Percentiles rank a stretch among this genome's conserved stretches.
These are phyloP conservation scores for Solea solea DNA, from an alignment of 2,113 vertebrate species.

Conservation along the genomic window DNA sequence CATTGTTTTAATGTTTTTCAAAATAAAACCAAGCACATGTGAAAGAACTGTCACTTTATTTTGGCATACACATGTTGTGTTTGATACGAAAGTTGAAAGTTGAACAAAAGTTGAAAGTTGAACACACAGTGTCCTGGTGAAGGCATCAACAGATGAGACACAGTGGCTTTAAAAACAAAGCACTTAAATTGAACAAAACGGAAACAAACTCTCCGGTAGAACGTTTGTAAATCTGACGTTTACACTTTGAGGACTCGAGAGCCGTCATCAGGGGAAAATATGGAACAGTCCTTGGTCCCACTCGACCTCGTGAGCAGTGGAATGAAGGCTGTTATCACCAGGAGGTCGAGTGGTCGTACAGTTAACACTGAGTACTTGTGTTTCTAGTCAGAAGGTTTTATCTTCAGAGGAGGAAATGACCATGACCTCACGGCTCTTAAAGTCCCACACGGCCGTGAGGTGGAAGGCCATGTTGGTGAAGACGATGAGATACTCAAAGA, in stretches of 20 bases:
- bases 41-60: slow-evolving; percentile 38
- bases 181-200: not conserved
- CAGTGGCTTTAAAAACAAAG: slow-evolving; percentile 12
- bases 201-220: slow-evolving; percentile 2
- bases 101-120: not conserved
- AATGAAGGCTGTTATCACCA: slow-evolving; percentile 12
- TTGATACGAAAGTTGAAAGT: slow-evolving; percentile 9
- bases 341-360: not conserved
- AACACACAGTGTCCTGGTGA: slow-evolving; percentile 4
- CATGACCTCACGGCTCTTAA: slow-evolving; percentile 90
- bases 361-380: slow-evolving; percentile 4
- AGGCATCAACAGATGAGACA: slow-evolving; percentile 36
- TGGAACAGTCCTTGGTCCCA: slow-evolving; percentile 54
- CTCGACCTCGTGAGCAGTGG: slow-evolving; percentile 22
- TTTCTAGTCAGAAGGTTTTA: slow-evolving; percentile 87
- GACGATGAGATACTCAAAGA: slow-evolving; percentile 95
- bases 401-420: slow-evolving; percentile 87
- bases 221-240: slow-evolving; percentile 19
- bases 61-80: slow-evolving; percentile 27
- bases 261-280: slow-evolving; percentile 43
- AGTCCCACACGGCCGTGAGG: slow-evolving; percentile 96
- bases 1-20: not conserved
- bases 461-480: slow-evolving; percentile 98
- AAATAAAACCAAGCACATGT: slow-evolving; percentile 12
- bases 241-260: not conserved